Conservation (phyloP, 2,113 vertebrate species). For the Poeciliopsis retropinna region DNA sequence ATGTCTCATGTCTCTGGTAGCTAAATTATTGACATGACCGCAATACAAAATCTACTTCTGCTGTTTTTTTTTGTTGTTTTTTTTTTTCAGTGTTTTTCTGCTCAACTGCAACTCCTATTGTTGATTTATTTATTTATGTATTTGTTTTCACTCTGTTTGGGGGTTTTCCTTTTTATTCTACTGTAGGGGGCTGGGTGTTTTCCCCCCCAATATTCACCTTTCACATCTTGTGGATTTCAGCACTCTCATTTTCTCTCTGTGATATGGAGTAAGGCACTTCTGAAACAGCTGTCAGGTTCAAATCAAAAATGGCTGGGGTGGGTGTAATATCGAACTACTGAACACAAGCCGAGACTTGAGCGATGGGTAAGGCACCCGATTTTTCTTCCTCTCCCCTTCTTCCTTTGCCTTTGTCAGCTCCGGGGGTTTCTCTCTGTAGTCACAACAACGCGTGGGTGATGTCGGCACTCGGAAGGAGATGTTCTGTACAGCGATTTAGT, state of each 20-base stretch:
- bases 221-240: conserved; percentile 76
- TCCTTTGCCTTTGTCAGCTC: conserved; percentile 81
- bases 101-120: conserved; percentile 66
- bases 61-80: conserved; percentile 44
- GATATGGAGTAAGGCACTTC: conserved; percentile 76
- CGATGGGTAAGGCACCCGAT: conserved; percentile 69
- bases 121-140: conserved; percentile 82
- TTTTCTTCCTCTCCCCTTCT: conserved; percentile 62
- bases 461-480: conserved; percentile 75
- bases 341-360: conserved; percentile 71
- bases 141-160: conserved; percentile 77
- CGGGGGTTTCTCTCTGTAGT: conserved; percentile 82
- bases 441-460: conserved; percentile 79
- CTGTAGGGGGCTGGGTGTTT: conserved; percentile 46
- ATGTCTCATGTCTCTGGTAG: conserved; percentile 67
- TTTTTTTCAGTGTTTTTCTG: conserved; percentile 47
- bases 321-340: conserved; percentile 78
- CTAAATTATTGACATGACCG: conserved; percentile 77
- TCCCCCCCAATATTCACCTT: conserved; percentile 65
- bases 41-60: conserved; percentile 77
- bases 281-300: conserved; percentile 82
- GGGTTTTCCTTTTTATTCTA: conserved; percentile 46
- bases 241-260: conserved; percentile 76
- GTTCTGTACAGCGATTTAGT: conserved; percentile 81
- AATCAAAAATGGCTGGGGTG: conserved; percentile 78